Evolutionary conservation across 2,797 vertebrate genomes (phyloP).

Genomic region (Eleutherodactylus coqui): DNA sequence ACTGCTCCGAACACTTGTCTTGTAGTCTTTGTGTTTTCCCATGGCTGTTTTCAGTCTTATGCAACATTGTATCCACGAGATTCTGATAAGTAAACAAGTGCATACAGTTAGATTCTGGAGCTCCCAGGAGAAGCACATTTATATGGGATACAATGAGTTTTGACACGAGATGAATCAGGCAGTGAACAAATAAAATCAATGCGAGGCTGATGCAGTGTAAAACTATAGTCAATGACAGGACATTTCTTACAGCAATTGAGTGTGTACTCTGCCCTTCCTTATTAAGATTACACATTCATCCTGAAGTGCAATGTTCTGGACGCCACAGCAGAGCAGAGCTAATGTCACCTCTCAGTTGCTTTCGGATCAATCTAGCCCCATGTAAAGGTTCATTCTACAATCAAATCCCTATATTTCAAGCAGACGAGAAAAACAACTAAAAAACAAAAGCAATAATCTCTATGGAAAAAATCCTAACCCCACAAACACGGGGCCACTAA

Average conservation of each 20-base stretch:
- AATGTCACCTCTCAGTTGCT: neutral
- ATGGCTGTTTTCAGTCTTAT: neutral
- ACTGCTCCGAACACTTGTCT: too few species aligned
- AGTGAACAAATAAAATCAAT: slow-evolving; percentile 47
- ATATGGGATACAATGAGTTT: slow-evolving; percentile 5
- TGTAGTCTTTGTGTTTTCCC: neutral
- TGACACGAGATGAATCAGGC: slow-evolving; percentile 29
- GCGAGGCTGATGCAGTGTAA: slow-evolving; percentile 20
- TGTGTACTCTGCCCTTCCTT: slow-evolving; percentile 10
- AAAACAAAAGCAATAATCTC: neutral
- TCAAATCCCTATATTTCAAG: slow-evolving; percentile 17
- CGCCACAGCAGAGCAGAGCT: neutral
- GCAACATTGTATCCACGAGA: neutral
- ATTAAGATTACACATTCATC: slow-evolving; percentile 20
- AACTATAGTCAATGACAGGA: slow-evolving; percentile 42
- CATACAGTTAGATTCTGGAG: neutral
- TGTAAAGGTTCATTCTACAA: slow-evolving; percentile 8
- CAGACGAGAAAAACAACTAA: slow-evolving; percentile 1
- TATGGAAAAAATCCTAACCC: neutral
- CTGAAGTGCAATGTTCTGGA: slow-evolving; percentile 2
- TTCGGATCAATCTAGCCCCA: slow-evolving; percentile 32
- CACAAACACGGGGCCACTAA: too few species aligned
- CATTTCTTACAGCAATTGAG: slow-evolving; percentile 49
- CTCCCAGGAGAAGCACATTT: slow-evolving; percentile 17
- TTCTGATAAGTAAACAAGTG: neutral